Evolutionary conservation across 1,140 invertebrate species (phyloP).

Genomic region (Tetramorium alpestre): DNA sequence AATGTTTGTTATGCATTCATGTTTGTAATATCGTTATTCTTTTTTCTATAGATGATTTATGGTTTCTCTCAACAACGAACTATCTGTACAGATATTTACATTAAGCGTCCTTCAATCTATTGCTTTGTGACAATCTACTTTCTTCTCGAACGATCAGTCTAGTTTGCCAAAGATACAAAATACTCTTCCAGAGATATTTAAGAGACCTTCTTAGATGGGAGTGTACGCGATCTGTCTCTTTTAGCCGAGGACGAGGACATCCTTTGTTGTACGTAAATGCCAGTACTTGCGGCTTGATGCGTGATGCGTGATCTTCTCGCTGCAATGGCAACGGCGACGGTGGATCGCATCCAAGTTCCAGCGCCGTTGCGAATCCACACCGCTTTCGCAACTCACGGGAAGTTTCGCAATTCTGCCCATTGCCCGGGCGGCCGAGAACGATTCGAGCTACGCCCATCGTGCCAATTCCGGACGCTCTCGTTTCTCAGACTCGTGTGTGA

Average conservation of each 20-base stretch:
- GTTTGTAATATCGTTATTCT: too few relatives aligned
- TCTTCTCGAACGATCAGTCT: background rate
- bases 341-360: slow-evolving; percentile 21
- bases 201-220: slow-evolving; percentile 10
- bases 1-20: background rate
- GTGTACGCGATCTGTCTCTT: slow-evolving; percentile 30
- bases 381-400: slow-evolving; percentile 60
- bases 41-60: background rate
- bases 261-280: slow-evolving; percentile 41
- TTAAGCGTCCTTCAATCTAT: background rate
- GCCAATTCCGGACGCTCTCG: slow-evolving; percentile 57
- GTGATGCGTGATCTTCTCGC: slow-evolving; percentile 29
- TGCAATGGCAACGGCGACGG: background rate
- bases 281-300: slow-evolving; percentile 35
- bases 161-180: background rate
- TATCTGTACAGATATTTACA: background rate
- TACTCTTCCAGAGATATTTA: background rate
- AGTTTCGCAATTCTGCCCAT: slow-evolving; percentile 63
- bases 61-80: background rate
- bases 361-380: slow-evolving; percentile 33
- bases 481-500: slow-evolving; percentile 48
- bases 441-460: slow-evolving; percentile 49
- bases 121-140: background rate
- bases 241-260: slow-evolving; percentile 11
- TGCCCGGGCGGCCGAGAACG: slow-evolving; percentile 19